Evolutionary conservation across 2,888 invertebrate genomes (phyloP), one percentile per base, ranked within the genome.

Genomic region (Tanytarsus gracilentus): DNA sequence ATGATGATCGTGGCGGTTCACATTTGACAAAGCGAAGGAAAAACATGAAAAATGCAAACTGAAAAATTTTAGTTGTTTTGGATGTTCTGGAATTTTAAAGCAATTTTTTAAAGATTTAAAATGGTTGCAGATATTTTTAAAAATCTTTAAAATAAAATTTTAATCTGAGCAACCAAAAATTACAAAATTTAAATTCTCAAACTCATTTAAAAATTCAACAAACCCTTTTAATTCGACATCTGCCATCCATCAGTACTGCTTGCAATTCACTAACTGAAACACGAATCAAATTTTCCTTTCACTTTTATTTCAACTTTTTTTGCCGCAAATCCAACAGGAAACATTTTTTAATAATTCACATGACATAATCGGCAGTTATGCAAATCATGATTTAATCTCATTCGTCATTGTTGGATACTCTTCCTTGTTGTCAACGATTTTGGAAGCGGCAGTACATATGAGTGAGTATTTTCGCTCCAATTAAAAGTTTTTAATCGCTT

Each of bases 401-500:
- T 36, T 30, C 14, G 33, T 23, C 18, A 52, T 23, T 33, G 23
- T 16, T 52, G 52, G n/a, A 33, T 21, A 11, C 52, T 33, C 23
- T 52, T 52, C 52, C 52, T 52, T 23, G 8, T 52, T 25, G 11
- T 9, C 8, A 29, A 18, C 27, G 14, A 52, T n/a, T n/a, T n/a
- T n/a, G n/a, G n/a, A n/a, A n/a, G n/a, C n/a, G n/a, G n/a, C n/a
- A n/a, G n/a, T n/a, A n/a, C n/a, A n/a, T n/a, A n/a, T n/a, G n/a
- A n/a, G n/a, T n/a, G n/a, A 25, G 21, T 29, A 21, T 8, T 30
- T 52, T 8, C 52, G 9, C 16, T 30, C 36, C 52, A 52, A 52
- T 52, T 52, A 52, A 52, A 52, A 52, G 33, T 52, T 52, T 33
- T 52, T 52, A 27, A 51, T 51, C 14, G 30, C 36, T 36, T 36